Percentiles rank a stretch among this genome's conserved stretches.
Evolutionary conservation across 2,113 vertebrate species (phyloP).

Genomic region (Dipodomys ordii): DNA sequence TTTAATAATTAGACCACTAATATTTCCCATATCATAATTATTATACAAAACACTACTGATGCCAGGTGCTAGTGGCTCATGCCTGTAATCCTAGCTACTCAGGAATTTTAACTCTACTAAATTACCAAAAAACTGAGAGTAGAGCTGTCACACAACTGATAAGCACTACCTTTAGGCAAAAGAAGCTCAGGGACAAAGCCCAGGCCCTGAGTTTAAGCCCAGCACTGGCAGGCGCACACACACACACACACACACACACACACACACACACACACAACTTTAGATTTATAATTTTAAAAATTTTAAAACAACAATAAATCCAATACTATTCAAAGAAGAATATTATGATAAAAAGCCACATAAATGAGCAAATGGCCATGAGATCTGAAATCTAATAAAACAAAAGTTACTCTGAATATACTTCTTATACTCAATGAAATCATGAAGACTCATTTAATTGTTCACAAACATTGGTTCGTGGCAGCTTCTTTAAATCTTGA

Average conservation of each 20-base stretch:
- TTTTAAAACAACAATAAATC: neutral
- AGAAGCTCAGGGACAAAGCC: too few species aligned
- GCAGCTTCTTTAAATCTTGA: conserved; percentile 61
- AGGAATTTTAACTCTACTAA: too few species aligned
- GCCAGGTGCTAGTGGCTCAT: too few species aligned
- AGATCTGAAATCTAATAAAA: neutral
- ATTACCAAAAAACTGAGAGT: too few species aligned
- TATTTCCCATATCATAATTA: neutral
- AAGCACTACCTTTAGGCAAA: too few species aligned
- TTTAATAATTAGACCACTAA: neutral
- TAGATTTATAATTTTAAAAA: neutral
- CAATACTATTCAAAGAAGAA: neutral
- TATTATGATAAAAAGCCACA: neutral
- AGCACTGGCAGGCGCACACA: too few species aligned
- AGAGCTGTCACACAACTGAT: too few species aligned
- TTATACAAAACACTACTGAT: neutral
- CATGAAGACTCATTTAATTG: conserved; percentile 10
- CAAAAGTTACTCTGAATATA: conserved; percentile 3
- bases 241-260: too few species aligned
- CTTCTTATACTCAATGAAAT: neutral
- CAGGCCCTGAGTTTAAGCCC: too few species aligned
- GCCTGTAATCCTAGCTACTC: too few species aligned
- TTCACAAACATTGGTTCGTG: conserved; percentile 3
- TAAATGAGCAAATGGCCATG: neutral
- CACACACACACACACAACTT: too few species aligned